Percentiles rank a stretch among this genome's conserved stretches.
phyloP scores from a whole-genome alignment of 2,797 vertebrate genomes.

The Sarcophilus harrisii region DNA sequence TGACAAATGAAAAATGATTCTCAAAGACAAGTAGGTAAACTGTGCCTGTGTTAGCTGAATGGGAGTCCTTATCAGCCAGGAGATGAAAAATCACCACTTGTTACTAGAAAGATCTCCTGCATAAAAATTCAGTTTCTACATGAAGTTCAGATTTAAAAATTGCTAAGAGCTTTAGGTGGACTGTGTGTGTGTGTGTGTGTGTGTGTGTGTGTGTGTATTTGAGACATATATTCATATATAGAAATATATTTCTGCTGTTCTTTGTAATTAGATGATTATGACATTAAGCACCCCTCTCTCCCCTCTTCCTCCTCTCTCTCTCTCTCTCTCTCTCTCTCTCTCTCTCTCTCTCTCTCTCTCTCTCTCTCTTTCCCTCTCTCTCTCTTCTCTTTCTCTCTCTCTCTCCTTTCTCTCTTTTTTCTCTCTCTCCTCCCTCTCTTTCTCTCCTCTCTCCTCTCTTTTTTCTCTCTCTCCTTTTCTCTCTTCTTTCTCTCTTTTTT shows the following conservation, averaged over 20 bases:
- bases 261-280: constrained; percentile 23
- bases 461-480: no score
- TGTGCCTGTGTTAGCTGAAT: neutral
- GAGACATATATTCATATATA: neutral
- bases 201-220: neutral
- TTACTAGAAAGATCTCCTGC: constrained; percentile 14
- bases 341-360: no score
- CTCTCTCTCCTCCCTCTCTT: neutral
- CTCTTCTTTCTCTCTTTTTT: no score
- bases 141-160: constrained; percentile 42
- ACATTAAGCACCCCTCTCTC: no score
- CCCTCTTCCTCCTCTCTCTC: neutral
- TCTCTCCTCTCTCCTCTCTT: no score
- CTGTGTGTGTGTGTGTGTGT: neutral
- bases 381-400: no score
- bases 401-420: no score
- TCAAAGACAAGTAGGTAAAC: neutral
- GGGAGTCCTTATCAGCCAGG: constrained; percentile 22
- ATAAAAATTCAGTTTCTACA: constrained; percentile 32
- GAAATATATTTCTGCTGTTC: neutral
- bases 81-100: constrained; percentile 49
- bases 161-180: constrained; percentile 31
- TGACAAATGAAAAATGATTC: constrained; percentile 30
- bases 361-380: no score
- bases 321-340: no score